Evolutionary conservation across 2,797 vertebrate genomes (phyloP).

Genomic region (Sphenodon punctatus): DNA sequence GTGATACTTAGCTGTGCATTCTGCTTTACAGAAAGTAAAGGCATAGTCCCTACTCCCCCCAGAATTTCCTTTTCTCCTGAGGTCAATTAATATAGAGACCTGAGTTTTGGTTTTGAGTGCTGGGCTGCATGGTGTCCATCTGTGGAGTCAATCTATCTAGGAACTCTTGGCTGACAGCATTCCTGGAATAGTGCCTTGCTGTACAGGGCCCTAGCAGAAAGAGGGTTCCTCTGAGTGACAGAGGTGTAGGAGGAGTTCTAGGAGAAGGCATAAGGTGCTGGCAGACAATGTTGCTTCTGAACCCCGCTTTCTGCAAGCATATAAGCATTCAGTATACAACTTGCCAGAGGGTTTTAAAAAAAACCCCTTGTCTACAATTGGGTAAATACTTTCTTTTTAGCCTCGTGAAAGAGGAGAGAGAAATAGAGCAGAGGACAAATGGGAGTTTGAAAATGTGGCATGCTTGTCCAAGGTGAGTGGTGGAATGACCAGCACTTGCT

Average conservation of each 20-base stretch:
- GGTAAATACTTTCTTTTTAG: constrained; percentile 40
- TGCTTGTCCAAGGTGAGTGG: background rate
- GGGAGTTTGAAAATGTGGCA: background rate
- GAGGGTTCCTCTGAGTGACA: background rate
- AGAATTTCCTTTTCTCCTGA: background rate
- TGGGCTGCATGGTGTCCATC: background rate
- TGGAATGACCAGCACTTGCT: background rate
- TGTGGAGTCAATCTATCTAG: background rate
- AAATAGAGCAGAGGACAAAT: constrained; percentile 36
- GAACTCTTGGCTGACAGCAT: background rate
- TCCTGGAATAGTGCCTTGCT: constrained; percentile 2
- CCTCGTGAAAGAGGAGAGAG: constrained; percentile 13
- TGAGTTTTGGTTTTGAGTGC: background rate
- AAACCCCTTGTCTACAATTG: constrained; percentile 42
- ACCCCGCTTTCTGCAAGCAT: background rate
- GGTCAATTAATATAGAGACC: background rate
- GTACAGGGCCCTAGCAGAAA: background rate
- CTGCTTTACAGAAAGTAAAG: background rate
- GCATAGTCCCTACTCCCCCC: background rate
- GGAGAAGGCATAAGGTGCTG: background rate
- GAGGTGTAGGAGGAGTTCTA: constrained; percentile 30
- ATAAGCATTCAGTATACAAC: constrained; percentile 49
- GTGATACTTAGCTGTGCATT: background rate
- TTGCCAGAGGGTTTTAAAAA: constrained; percentile 55
- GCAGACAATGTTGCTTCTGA: constrained; percentile 14